Base-by-base conservation (phyloP, 2,888 invertebrate genomes). In the Melangyna quadrimaculata region DNA sequence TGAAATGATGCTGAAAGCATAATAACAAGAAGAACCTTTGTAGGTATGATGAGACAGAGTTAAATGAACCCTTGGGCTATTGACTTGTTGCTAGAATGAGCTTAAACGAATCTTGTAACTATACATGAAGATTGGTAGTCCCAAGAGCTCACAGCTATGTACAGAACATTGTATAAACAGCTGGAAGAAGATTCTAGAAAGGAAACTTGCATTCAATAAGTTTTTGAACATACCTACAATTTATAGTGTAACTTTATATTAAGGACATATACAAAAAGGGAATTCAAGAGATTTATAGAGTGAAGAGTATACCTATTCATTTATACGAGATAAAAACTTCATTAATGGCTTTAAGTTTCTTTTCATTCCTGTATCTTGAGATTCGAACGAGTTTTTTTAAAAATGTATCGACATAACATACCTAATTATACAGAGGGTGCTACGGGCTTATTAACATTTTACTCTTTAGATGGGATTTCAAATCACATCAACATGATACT, bases 31-130 rank as follows among this genome's bases (percentile, higher is more conserved):
- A 72, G 65, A 45, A 67, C 73, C 77, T 77, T 57, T 80, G 61
- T n/a, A n/a, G n/a, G n/a, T n/a, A n/a, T 80, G 77, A 72, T 72
- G 71, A 72, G 35, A 57, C 45, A 80, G 61, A 77, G 84, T 86
- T 86, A 86, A 86, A 80, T 86, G 84, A 86, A 86, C 84, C 84
- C 84, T 69, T 72, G 32, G 84, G 84, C 71, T 86, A 80, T 86
- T 86, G 84, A 86, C 84, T 80, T 86, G 84, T 80, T 86, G 80
- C 84, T 69, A 51, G 71, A 73, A 72, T 80, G 61, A 24, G 35
- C 75, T 70, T 84, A 74, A 79, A 75, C 71, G 67, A 35, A 78
- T 78, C 83, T 79, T 32, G 43, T 29, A 12, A 8, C 2, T 17
- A 27, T 59, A 8, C n/a, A 14, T n/a, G 9, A 14, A 12, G 27